A percentile compares a stretch with the other conserved stretches of the same genome.
phyloP scores from a whole-genome alignment of 2,113 vertebrate genomes.

The Emydura subglobosa region DNA sequence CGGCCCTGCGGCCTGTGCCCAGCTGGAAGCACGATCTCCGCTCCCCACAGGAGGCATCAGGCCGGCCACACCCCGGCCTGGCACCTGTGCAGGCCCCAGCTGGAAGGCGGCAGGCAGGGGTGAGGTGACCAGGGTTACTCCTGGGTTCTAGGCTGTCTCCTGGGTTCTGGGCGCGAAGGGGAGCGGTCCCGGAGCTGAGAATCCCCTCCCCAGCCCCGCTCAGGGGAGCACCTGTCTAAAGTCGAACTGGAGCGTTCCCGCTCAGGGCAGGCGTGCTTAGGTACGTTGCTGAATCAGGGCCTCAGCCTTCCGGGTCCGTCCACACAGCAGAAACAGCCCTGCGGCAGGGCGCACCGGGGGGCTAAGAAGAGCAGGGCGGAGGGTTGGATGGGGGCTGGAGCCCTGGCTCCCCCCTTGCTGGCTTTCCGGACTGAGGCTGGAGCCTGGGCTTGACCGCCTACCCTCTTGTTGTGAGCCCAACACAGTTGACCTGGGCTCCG shows the following conservation, averaged over 20 bases:
- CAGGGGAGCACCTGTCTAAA: neutral
- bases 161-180: neutral
- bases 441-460: too few relatives aligned
- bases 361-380: too few relatives aligned
- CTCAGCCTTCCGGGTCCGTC: neutral
- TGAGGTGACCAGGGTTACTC: too few relatives aligned
- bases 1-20: neutral
- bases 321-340: neutral
- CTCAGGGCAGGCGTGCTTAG: neutral
- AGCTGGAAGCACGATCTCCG: neutral
- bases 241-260: neutral
- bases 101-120: too few relatives aligned
- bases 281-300: neutral
- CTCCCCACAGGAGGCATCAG: neutral
- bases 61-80: too few relatives aligned
- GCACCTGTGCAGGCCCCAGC: neutral
- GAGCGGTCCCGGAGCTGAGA: neutral
- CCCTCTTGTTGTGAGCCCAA: neutral
- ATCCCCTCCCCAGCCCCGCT: too few relatives aligned
- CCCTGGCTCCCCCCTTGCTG: neutral
- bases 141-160: too few relatives aligned
- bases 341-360: neutral
- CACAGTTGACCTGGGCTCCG: neutral
- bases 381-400: neutral
- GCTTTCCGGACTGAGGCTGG: neutral